Base-by-base conservation (phyloP, 2,797 vertebrate genomes). In the Gymnoscopelus microlampas region DNA sequence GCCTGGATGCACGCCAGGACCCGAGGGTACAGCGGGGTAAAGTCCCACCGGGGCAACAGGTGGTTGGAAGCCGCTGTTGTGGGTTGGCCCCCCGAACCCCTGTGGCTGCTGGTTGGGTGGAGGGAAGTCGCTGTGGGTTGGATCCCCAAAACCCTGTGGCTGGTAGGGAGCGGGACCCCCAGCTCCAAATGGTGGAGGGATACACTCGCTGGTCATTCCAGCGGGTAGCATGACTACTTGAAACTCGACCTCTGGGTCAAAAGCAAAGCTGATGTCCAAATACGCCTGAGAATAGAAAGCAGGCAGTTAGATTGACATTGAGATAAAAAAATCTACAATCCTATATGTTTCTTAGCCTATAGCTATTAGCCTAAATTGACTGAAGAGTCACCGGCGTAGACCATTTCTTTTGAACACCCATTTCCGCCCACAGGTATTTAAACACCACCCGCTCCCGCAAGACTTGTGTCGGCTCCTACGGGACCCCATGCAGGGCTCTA, bases 231-330 rank as follows among this genome's bases (percentile, higher is more conserved):
- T 77, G 54, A 85, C 11, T 19, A 93, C 5, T 3, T 88, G 88
- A 47, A 89, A 79, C 2, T 23, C 3, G 3, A 93, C 59, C 60
- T 86, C 60, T 24, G 90, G 90, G 71, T 93, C 85, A 2, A n/a
- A 87, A 44, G 88, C 26, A 74, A 92, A 89, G 63, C 86, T 91
- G 67, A 93, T 89, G 63, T 91, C 91, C 85, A 93, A 68, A 74
- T 84, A 89, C 12, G 59, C 89, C 91, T 93, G 71, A n/a, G 32
- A 63, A 59, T 62, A 13, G 53, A 58, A 64, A 55, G 11, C 51
- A 61, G 39, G 39, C 9, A 10, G 39, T 44, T 44, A 44, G 39
- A 44, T 44, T 44, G 39, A 44, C 19, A 19, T 19, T 19, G 19
- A 19, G 19, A 19, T 19, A 19, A 19, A 19, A 19, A 19, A 19